phyloP scores from a whole-genome alignment of 2,113 vertebrate species.

The Eubucco bourcierii region DNA sequence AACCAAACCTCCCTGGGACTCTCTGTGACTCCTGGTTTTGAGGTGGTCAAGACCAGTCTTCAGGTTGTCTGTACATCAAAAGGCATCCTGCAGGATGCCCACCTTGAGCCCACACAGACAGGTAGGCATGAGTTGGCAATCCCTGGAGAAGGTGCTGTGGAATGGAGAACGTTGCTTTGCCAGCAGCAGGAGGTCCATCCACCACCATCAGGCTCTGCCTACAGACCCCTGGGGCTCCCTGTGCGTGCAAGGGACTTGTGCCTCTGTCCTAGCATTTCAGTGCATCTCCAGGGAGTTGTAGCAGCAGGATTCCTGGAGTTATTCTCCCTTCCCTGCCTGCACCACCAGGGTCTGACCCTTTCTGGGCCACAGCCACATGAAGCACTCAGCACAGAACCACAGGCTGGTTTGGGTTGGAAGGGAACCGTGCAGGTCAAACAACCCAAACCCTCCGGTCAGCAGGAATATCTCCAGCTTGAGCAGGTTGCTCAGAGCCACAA shows the following conservation, averaged over 20 bases:
- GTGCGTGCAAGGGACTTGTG: accelerated
- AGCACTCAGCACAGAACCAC: background rate
- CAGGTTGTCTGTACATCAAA: background rate
- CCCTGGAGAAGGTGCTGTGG: background rate
- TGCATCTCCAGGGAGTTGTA: background rate
- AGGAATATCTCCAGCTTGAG: background rate
- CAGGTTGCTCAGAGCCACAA: background rate
- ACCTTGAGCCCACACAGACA: background rate
- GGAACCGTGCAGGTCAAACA: background rate
- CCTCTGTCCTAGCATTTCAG: accelerated
- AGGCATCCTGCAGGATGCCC: background rate
- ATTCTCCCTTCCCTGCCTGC: accelerated
- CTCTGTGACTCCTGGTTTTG: background rate
- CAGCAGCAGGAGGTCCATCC: background rate
- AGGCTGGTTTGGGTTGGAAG: background rate
- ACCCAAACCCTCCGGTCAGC: background rate
- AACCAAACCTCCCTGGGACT: background rate
- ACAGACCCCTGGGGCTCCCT: background rate
- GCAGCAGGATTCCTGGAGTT: no score
- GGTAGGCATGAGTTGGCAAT: background rate
- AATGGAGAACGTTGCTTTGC: accelerated
- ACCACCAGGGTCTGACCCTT: background rate
- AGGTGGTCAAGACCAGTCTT: background rate
- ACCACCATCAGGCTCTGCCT: no score
- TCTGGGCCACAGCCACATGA: accelerated